Percentiles rank a stretch among this genome's conserved stretches.
Conservation (phyloP, 2,888 invertebrate species). For the Stenodera caucasica region DNA sequence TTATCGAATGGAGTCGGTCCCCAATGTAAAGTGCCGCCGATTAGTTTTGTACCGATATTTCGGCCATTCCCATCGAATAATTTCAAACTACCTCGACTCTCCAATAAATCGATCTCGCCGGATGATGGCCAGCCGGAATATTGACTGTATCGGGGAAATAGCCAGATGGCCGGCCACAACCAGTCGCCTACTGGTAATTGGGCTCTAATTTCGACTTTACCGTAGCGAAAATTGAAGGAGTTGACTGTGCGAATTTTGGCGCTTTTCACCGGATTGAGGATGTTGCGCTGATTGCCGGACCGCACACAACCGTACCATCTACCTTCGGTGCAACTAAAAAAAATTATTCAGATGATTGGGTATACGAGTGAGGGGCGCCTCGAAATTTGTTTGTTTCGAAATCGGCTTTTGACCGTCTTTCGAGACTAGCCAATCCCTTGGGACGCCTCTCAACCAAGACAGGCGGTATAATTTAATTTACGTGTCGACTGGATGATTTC, state of each 20-base stretch:
- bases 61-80: constrained; percentile 48
- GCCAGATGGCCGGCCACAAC: constrained; percentile 72
- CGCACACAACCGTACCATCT: constrained; percentile 64
- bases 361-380: too few species aligned
- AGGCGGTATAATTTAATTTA: constrained; percentile 1
- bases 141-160: constrained; percentile 64
- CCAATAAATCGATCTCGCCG: constrained; percentile 70
- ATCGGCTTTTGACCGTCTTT: too few species aligned
- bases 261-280: constrained; percentile 68
- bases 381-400: too few species aligned
- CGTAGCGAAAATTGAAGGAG: constrained; percentile 68
- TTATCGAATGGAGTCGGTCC: constrained; percentile 60
- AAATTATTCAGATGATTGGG: too few species aligned
- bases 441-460: too few species aligned
- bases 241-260: constrained; percentile 65
- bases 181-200: constrained; percentile 73
- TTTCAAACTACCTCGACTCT: constrained; percentile 64
- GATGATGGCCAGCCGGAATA: constrained; percentile 71
- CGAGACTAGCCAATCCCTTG: too few species aligned
- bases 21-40: constrained; percentile 67
- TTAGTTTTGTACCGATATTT: constrained; percentile 63
- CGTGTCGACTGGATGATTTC: constrained; percentile 9
- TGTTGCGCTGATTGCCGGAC: constrained; percentile 57
- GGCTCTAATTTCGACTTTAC: constrained; percentile 65
- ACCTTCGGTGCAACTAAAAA: not conserved